Base-by-base conservation (phyloP, 2,113 vertebrate genomes). In the Struthio camelus region DNA sequence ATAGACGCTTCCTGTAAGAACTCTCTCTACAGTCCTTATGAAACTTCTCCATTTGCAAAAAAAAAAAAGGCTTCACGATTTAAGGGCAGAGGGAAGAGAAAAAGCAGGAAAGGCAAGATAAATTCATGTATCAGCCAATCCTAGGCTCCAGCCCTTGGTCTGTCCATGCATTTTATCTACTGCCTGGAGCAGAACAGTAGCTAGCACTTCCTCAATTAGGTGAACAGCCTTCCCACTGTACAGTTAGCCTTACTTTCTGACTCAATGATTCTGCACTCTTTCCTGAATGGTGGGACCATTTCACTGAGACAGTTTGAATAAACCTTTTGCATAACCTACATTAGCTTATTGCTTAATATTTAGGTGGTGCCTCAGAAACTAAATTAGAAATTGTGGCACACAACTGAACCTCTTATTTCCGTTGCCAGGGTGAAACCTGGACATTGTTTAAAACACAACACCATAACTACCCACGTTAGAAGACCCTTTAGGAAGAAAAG, bases 171-270 rank as follows among this genome's bases (percentile, higher is more conserved):
- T 73, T 77, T 81, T 69, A 64, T 17, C 34, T 50, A n/a, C 5
- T 24, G 42, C 4, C 27, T 73, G 4, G n/a, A 65, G 25, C 2
- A 2, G 15, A 24, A 4, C 40, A 3, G 1, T 34, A 79, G 4
- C 24, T 62, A 77, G 11, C 34, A 56, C 5, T 90, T 80, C 28
- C 32, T 11, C 34, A 64, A 11, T 22, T 30, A 34, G 56, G 14
- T 0, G 2, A 56, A 84, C 14, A 7, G 13, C 10, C 4, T 12
- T 24, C 32, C 19, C 20, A 48, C 1, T 3, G 4, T n/a, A 23
- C 64, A 38, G 30, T 10, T 48, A 17, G 18, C 48, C 40, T 81
- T 48, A 25, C 34, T 67, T 80, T 64, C 58, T 30, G 20, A 72
- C 4, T 8, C 14, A 10, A 11, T 8, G 20, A 50, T 38, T 58